Conservation (phyloP, 2,888 invertebrate genomes). For the Gerosis bhagava region DNA sequence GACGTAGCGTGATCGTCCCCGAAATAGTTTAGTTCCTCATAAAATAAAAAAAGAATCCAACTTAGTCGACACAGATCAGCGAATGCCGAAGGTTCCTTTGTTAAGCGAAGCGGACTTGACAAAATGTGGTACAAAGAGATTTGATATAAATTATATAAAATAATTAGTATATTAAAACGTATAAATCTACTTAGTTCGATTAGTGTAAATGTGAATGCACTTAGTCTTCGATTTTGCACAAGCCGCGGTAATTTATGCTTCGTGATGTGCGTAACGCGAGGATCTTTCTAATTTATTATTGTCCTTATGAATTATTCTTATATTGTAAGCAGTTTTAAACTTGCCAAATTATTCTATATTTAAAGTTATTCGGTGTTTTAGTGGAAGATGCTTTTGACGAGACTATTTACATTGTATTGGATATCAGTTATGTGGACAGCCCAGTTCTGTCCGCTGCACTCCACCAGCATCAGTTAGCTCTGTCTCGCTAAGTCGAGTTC, state of each 20-base stretch:
- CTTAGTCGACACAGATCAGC: slow-evolving; percentile 30
- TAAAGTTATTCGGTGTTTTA: slow-evolving; percentile 12
- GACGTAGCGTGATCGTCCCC: slow-evolving; percentile 42
- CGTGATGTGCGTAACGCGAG: slow-evolving; percentile 35
- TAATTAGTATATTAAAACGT: too few relatives aligned
- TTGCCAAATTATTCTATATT: slow-evolving; percentile 25
- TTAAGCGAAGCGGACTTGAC: slow-evolving; percentile 43
- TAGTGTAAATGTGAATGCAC: slow-evolving; percentile 68
- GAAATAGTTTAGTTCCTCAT: slow-evolving; percentile 48
- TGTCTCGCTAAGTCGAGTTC: slow-evolving; percentile 35
- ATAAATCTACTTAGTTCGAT: slow-evolving; percentile 48
- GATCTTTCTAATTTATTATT: slow-evolving; percentile 10
- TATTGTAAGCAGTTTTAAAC: slow-evolving; percentile 15
- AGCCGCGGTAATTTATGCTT: slow-evolving; percentile 49
- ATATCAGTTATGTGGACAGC: too few relatives aligned
- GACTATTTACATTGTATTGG: slow-evolving; percentile 4
- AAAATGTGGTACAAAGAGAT: slow-evolving; percentile 73
- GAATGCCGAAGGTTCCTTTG: slow-evolving; percentile 25
- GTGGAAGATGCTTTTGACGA: slow-evolving; percentile 20
- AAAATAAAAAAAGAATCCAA: slow-evolving; percentile 41
- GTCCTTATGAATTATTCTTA: slow-evolving; percentile 4
- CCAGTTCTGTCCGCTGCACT: too few relatives aligned
- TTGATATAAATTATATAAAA: too few relatives aligned
- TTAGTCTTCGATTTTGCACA: slow-evolving; percentile 45
- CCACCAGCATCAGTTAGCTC: too few relatives aligned